phyloP scores from a whole-genome alignment of 2,113 vertebrate genomes.

The Empidonax traillii region DNA sequence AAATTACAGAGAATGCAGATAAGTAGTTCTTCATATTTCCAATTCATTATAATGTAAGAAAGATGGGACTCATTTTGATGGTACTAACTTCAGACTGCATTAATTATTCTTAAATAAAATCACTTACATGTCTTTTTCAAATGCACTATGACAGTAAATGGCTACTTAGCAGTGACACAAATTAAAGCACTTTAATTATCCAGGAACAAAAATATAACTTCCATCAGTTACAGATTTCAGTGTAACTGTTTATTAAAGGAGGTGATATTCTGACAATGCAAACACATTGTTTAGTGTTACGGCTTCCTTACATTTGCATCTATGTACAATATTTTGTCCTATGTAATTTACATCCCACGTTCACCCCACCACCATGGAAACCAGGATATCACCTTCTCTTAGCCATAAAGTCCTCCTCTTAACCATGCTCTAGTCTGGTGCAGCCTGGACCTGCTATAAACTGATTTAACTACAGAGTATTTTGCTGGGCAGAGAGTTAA shows the following conservation, averaged over 20 bases:
- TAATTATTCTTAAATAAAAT: background rate
- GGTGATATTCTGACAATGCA: background rate
- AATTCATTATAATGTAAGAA: background rate
- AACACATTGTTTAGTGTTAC: background rate
- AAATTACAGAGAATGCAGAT: background rate
- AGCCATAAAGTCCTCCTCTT: background rate
- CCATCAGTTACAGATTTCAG: background rate
- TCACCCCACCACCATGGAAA: background rate
- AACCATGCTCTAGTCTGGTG: background rate
- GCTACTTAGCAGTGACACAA: background rate
- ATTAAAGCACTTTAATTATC: background rate
- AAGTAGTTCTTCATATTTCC: background rate
- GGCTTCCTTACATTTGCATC: background rate
- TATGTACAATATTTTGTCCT: background rate
- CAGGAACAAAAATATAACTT: background rate
- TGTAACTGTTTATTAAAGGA: background rate
- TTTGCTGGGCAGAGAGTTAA: background rate
- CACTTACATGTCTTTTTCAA: background rate
- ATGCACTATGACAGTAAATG: background rate
- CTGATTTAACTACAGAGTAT: background rate
- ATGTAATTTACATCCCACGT: background rate
- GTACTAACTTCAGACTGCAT: background rate
- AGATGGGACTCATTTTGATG: background rate
- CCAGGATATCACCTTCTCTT: background rate
- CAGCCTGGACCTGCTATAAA: background rate